A percentile compares a stretch with the other conserved stretches of the same genome.
phyloP scores from a whole-genome alignment of 2,113 vertebrate genomes.

The Rhinoptilus africanus region DNA sequence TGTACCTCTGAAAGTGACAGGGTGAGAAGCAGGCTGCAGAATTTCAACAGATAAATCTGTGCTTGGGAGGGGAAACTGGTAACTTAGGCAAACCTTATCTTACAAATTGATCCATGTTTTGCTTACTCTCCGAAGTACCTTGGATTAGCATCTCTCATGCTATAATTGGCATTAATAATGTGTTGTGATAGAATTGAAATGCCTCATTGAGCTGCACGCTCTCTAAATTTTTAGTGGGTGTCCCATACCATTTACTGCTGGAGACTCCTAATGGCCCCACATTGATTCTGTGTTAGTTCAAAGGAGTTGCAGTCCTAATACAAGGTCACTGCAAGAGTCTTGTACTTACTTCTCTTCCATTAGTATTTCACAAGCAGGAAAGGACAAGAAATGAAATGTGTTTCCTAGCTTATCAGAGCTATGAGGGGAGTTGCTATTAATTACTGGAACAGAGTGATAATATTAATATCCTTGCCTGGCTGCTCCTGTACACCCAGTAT shows the following conservation, averaged over 20 bases:
- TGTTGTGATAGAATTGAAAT: conserved; percentile 23
- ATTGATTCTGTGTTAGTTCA: not conserved
- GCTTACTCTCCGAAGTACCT: not conserved
- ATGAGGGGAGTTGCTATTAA: conserved; percentile 27
- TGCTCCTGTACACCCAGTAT: not conserved
- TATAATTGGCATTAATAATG: conserved; percentile 37
- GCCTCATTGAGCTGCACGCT: conserved; percentile 13
- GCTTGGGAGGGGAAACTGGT: not conserved
- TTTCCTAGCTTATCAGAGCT: conserved; percentile 15
- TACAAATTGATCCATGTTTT: not conserved
- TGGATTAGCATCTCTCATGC: conserved; percentile 10
- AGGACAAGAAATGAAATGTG: not conserved
- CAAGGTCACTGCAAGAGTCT: not conserved
- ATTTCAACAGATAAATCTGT: not conserved
- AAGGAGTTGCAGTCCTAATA: not conserved
- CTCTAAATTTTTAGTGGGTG: conserved; percentile 7
- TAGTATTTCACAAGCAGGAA: not conserved
- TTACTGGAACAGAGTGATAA: not conserved
- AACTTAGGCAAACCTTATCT: not conserved
- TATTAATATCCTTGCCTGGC: conserved; percentile 10
- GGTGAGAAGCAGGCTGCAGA: not conserved
- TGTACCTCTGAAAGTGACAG: not conserved
- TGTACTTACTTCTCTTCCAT: not conserved
- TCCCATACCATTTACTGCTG: not conserved
- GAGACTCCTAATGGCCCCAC: not conserved